Percentiles rank a stretch among this genome's conserved stretches.
Conservation (phyloP, 2,888 invertebrate genomes). For the Stenodema calcarata region DNA sequence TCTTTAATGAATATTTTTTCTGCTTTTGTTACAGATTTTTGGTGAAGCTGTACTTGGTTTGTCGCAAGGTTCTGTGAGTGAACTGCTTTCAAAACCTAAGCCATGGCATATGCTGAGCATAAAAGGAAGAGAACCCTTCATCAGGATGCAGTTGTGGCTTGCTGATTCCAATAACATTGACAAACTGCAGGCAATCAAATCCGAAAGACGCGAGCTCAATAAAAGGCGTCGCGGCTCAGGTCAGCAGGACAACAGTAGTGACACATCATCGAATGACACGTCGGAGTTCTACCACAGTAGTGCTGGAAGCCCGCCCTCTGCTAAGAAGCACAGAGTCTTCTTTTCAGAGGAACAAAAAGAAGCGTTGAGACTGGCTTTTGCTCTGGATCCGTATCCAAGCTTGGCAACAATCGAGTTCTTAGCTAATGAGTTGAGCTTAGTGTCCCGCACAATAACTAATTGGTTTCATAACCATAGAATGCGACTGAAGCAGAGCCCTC, state of each 20-base stretch:
- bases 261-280: slow-evolving; percentile 86
- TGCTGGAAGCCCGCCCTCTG: slow-evolving; percentile 83
- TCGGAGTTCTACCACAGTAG: slow-evolving; percentile 87
- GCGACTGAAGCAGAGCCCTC: slow-evolving; percentile 90
- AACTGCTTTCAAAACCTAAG: slow-evolving; percentile 95
- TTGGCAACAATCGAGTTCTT: slow-evolving; percentile 95
- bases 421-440: slow-evolving; percentile 87
- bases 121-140: slow-evolving; percentile 95
- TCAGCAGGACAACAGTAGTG: slow-evolving; percentile 84
- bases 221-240: slow-evolving; percentile 85
- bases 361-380: slow-evolving; percentile 90
- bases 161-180: slow-evolving; percentile 95
- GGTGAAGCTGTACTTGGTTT: slow-evolving; percentile 96
- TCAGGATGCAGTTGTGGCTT: slow-evolving; percentile 95
- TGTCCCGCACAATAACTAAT: slow-evolving; percentile 95
- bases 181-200: slow-evolving; percentile 86
- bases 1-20: no score
- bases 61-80: slow-evolving; percentile 96
- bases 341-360: slow-evolving; percentile 99
- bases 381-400: slow-evolving; percentile 95
- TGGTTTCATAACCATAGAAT: slow-evolving; percentile 99
- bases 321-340: slow-evolving; percentile 92
- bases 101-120: slow-evolving; percentile 99
- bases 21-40: slow-evolving; percentile 74
- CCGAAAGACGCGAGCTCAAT: slow-evolving; percentile 89